Evolutionary conservation across 2,113 vertebrate genomes (phyloP).

Genomic region (human (Homo sapiens)): DNA sequence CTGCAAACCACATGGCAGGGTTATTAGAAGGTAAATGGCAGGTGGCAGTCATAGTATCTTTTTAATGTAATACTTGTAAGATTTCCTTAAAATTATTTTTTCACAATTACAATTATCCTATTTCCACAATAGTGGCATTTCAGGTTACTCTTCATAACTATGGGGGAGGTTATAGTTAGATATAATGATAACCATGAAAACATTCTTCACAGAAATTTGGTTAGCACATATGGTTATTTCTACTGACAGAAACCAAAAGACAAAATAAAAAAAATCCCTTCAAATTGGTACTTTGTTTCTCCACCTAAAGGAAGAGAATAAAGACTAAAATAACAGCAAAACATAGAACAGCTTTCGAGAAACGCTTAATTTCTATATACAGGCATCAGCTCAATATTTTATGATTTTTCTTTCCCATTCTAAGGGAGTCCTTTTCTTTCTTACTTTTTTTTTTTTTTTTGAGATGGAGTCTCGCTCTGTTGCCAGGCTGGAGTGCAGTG

Average conservation of each 20-base stretch:
- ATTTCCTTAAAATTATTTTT: neutral
- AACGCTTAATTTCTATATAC: constrained; percentile 55
- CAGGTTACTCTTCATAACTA: constrained; percentile 31
- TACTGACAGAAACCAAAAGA: constrained; percentile 6
- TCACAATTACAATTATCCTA: constrained; percentile 23
- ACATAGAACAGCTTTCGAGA: constrained; percentile 33
- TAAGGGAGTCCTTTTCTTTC: constrained; percentile 21
- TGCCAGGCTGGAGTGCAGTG: too few relatives aligned
- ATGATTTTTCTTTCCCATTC: constrained; percentile 35
- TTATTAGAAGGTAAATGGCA: constrained; percentile 34
- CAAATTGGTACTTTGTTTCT: constrained; percentile 48
- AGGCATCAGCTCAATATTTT: constrained; percentile 37
- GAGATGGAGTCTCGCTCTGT: too few relatives aligned
- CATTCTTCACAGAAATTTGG: constrained; percentile 57
- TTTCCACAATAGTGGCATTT: constrained; percentile 48
- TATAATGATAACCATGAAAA: constrained; percentile 35
- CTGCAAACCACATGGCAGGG: neutral
- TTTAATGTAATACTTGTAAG: constrained; percentile 32
- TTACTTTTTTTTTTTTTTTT: too few relatives aligned
- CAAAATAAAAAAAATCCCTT: constrained; percentile 33
- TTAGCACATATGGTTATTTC: constrained; percentile 54
- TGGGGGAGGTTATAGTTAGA: neutral
- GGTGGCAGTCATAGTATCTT: constrained; percentile 25
- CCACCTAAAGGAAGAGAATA: neutral
- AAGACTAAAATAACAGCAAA: constrained; percentile 47